These are phyloP conservation scores for Macquaria ambigua DNA, from an alignment of 2,113 vertebrate genomes.

Conservation along the genomic window DNA sequence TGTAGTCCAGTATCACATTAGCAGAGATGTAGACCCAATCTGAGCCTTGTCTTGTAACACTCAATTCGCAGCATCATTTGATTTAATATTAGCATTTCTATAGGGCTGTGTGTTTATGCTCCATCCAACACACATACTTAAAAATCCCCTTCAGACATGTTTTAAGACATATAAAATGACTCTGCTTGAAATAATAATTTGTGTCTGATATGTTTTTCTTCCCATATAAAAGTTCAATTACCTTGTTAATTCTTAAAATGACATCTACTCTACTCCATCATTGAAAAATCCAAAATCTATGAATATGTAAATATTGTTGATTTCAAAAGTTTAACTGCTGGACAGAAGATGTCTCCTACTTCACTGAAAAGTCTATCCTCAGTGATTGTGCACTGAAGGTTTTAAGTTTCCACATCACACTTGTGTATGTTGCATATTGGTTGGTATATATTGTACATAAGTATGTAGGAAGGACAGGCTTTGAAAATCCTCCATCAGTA, in stretches of 20 bases:
- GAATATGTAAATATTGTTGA: background rate
- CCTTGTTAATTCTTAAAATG: background rate
- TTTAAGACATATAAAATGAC: background rate
- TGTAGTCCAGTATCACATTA: constrained; percentile 20
- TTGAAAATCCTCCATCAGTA: constrained; percentile 14
- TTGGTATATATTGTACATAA: background rate
- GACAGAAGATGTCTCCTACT: background rate
- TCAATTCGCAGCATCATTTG: background rate
- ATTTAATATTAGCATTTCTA: background rate
- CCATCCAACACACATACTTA: background rate
- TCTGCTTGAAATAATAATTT: background rate
- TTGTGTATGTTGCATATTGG: background rate
- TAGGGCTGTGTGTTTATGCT: background rate
- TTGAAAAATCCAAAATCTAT: background rate
- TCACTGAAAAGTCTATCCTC: background rate
- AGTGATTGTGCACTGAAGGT: background rate
- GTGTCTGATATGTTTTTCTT: background rate
- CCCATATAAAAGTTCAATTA: background rate
- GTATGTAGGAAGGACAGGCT: constrained; percentile 1
- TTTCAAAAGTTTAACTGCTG: background rate
- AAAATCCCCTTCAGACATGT: background rate
- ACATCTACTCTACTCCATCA: background rate
- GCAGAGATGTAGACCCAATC: background rate
- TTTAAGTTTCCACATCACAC: background rate
- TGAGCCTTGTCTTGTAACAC: background rate